Evolutionary conservation across 2,888 invertebrate genomes (phyloP).

Genomic region (Gandaritis pyraliata): DNA sequence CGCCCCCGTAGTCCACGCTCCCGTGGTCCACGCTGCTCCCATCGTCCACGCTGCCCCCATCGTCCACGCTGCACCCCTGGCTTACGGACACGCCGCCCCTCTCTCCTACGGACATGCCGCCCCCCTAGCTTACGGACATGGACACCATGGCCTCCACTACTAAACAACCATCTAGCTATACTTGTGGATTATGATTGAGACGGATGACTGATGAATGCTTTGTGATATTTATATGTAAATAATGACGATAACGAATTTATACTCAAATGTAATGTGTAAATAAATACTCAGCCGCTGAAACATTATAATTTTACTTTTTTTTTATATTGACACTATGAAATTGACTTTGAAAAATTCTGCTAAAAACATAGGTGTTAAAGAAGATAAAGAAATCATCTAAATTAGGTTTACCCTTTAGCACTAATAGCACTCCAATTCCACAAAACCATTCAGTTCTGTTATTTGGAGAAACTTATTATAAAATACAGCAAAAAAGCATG

Average conservation of each 20-base stretch:
- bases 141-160: slow-evolving; percentile 75
- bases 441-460: too few species aligned
- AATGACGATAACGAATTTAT: slow-evolving; percentile 69
- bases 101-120: slow-evolving; percentile 59
- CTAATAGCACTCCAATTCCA: too few species aligned
- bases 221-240: slow-evolving; percentile 84
- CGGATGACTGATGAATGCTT: slow-evolving; percentile 79
- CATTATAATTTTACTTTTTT: slow-evolving; percentile 38
- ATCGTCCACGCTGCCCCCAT: slow-evolving; percentile 58
- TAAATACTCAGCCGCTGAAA: slow-evolving; percentile 81
- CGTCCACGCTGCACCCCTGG: slow-evolving; percentile 58
- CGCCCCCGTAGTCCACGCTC: slow-evolving; percentile 70
- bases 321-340: neutral
- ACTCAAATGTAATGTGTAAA: slow-evolving; percentile 68
- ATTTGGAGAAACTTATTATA: too few species aligned
- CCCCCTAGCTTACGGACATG: slow-evolving; percentile 65
- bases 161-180: slow-evolving; percentile 66
- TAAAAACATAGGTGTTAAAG: too few species aligned
- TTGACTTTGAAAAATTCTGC: neutral
- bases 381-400: too few species aligned
- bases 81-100: slow-evolving; percentile 58
- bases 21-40: slow-evolving; percentile 77
- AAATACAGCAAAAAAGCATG: too few species aligned
- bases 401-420: too few species aligned
- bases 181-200: slow-evolving; percentile 63